Evolutionary conservation across 2,888 invertebrate species (phyloP), one percentile per base, ranked within the genome.

Genomic region (Stratiomys singularior): DNA sequence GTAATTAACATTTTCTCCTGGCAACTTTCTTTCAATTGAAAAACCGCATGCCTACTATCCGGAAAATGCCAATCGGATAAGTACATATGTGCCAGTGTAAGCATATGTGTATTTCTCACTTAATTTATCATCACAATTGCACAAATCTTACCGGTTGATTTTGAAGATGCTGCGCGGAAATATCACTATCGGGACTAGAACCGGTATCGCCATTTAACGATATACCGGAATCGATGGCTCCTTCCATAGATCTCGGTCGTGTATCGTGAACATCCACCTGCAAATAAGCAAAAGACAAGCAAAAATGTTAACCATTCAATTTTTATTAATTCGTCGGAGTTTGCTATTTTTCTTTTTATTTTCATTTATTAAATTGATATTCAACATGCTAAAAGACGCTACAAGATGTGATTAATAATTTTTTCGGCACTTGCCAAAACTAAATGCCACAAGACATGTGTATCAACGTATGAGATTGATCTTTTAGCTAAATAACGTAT

Each of bases 161-260:
- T 77, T 81, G 81, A 52, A 79, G 66, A 77, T 80, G 78, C 28
- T 80, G 80, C 30, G 80, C 78, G 44, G 80, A 79, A 76, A 78
- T 81, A 77, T 82, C 82, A 74, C 83, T 84, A 80, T 87, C 87
- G 78, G 86, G 85, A 82, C 85, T 85, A 78, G 86, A 86, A 79
- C 85, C 83, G 77, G 82, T 83, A 82, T 86, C 86, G 77, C 85
- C 84, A 81, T 84, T 86, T 71, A 86, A 82, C 79, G 86, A 85
- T 67, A 86, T 84, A 60, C 86, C 86, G 64, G 85, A 86, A 83
- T 87, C 87, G 82, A 84, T 81, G 81, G 84, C 85, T 81, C 85
- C 85, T 80, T 87, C 87, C 83, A 85, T 85, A 72, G 87, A 87
- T 83, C 85, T 84, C 77, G 87, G 87, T 81, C 87, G 83, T 77